Evolutionary conservation across 2,797 vertebrate genomes (phyloP), one percentile per base, ranked within the genome.

Genomic region (Valencia hispanica): DNA sequence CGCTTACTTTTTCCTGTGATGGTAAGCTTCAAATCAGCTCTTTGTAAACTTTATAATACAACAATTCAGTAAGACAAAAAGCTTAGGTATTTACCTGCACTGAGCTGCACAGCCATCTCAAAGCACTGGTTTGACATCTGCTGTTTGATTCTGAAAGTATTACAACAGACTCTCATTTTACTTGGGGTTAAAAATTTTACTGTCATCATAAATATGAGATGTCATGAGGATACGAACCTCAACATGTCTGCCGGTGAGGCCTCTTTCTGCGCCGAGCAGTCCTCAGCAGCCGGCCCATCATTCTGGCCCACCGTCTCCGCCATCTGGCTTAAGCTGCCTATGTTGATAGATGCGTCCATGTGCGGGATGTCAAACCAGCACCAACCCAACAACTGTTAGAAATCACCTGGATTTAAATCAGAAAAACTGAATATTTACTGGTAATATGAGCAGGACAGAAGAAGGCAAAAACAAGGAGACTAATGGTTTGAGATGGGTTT

Each of bases 51-150:
- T 53, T 2, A 70, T 50, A 3, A 59, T 15, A 69, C 20, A 25
- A 68, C 0, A 57, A 32, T 8, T 41, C 45, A 5, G n/a, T 59
- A 3, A 65, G 53, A 76, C 11, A 70, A 71, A 5, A 10, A 5
- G 34, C 1, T 12, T 1, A 41, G 3, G 32, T 43, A 53, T 15
- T 11, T 82, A 96, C 96, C 94, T 88, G 94, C 85, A 7, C 84
- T 85, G 66, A 95, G 88, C 71, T 95, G 94, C 9, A 93, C 91
- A 34, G 77, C 86, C 93, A 96, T 95, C 84, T 96, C 95, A 94
- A 96, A 95, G 85, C 94, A 96, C 77, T 95, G 95, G 86, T 94
- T 95, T 70, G 86, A 90, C 92, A 96, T 94, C 72, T 95, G 94
- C 71, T 94, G 89, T 70, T 94, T 95, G 79, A 96, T 94, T 90